Percentiles rank a stretch among this genome's conserved stretches.
Conservation (phyloP, 2,888 invertebrate species). For the Chaetogeoica ovagalla region DNA sequence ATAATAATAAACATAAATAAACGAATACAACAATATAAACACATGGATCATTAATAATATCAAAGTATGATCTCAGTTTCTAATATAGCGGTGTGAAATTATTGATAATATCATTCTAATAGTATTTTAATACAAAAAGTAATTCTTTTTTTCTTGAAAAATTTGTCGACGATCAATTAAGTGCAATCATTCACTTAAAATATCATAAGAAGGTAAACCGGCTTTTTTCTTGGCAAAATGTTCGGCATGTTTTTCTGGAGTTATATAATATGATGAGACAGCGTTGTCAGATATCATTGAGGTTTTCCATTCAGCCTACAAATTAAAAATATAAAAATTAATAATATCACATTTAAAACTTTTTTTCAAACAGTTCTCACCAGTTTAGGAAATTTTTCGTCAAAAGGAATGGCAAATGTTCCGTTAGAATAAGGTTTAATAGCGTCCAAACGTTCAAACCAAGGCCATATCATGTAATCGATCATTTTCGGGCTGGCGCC, state of each 20-base stretch:
- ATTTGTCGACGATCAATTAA: background rate
- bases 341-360: constrained; percentile 1
- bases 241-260: constrained; percentile 73
- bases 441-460: constrained; percentile 72
- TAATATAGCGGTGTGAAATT: too few species aligned
- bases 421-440: constrained; percentile 67
- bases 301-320: constrained; percentile 70
- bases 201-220: constrained; percentile 71
- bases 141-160: background rate
- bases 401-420: constrained; percentile 68
- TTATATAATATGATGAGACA: constrained; percentile 69
- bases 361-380: constrained; percentile 61
- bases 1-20: too few species aligned
- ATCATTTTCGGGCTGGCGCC: constrained; percentile 75
- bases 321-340: constrained; percentile 55
- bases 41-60: too few species aligned
- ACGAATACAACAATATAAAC: too few species aligned
- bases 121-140: background rate
- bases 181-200: constrained; percentile 33
- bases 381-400: constrained; percentile 67
- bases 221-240: constrained; percentile 69
- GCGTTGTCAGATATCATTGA: constrained; percentile 72
- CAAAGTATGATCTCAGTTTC: too few species aligned
- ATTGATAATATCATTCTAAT: background rate
- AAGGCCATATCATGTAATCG: constrained; percentile 85